Base-by-base conservation (phyloP, 2,797 vertebrate genomes). In the Sparidentex hasta region DNA sequence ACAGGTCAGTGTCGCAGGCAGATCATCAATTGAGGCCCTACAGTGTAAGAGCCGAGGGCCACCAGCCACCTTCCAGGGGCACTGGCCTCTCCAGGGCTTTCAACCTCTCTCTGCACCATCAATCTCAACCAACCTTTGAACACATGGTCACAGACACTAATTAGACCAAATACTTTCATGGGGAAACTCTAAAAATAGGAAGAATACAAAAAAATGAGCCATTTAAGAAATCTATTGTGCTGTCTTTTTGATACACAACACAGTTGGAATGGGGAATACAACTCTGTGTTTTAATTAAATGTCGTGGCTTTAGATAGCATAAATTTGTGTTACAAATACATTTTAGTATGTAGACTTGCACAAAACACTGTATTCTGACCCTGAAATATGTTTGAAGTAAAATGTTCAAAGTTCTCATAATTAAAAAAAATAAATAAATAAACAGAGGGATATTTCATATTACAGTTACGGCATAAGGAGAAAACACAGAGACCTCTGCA, bases 91-190 rank as follows among this genome's bases (percentile, higher is more conserved):
- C 61, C 1, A 13, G 78, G 89, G 85, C 43, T 68, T 83, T 81
- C 62, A 48, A 71, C 54, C 46, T 71, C 71, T 74, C 81, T 74
- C n/a, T 16, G 47, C 73, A 86, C 92, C 92, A 95, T 96, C 89
- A 90, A 91, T 94, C 94, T 92, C 75, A 67, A 71, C 11, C 80
- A 80, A 89, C 91, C 90, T 91, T 86, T 84, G 71, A 89, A 78
- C 83, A 77, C 79, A 67, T 20, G 80, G 88, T 80, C 88, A 81
- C 48, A 12, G 38, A 79, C 74, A 79, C 86, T 90, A 93, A 95
- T 93, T 89, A 93, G 86, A 92, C 77, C 70, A 79, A 90, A 83
- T 56, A 66, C 2, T 74, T 80, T 89, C 74, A 80, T 18, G 52
- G 58, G 59, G 44, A 86, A 83, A 67, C 54, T 64, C 85, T 86